Conservation (phyloP, 2,797 vertebrate genomes). For the Scarus forsteni region DNA sequence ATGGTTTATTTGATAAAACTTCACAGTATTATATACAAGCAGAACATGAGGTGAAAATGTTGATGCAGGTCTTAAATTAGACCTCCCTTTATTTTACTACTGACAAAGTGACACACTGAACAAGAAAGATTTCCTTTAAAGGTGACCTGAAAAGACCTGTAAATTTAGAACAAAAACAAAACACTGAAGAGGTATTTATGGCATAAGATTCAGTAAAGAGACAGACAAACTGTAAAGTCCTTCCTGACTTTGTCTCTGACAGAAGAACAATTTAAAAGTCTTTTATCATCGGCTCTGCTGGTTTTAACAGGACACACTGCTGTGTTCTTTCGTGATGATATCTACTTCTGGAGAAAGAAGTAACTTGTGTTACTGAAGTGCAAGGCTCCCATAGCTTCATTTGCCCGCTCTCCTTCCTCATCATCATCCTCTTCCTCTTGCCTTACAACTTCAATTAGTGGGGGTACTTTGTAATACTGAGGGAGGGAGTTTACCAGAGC, state of each 20-base stretch:
- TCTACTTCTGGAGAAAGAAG: conserved; percentile 66
- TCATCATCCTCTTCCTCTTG: conserved; percentile 36
- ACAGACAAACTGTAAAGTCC: conserved; percentile 3
- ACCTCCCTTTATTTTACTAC: not conserved
- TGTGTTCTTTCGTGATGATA: not conserved
- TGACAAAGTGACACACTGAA: not conserved
- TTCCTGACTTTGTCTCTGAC: conserved; percentile 5
- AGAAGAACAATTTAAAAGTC: not conserved
- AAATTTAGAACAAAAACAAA: not conserved
- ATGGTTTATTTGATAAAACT: conserved; percentile 20
- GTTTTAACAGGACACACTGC: not conserved
- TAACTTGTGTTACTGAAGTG: conserved; percentile 83
- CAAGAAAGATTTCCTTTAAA: conserved; percentile 5
- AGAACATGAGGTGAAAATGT: not conserved
- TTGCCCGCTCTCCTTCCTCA: conserved; percentile 33
- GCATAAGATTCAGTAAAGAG: conserved; percentile 9
- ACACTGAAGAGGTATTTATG: conserved; percentile 43
- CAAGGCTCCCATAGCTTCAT: conserved; percentile 41
- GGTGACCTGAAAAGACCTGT: conserved; percentile 1
- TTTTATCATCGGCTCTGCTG: conserved; percentile 4
- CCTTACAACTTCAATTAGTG: conserved; percentile 25
- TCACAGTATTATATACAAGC: conserved; percentile 28
- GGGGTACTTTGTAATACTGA: not conserved
- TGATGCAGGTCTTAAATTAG: not conserved
- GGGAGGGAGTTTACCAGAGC: conserved; percentile 55